A percentile compares a stretch with the other conserved stretches of the same genome.
Evolutionary conservation across 2,888 invertebrate species (phyloP).

Genomic region (Pyrgus malvae): DNA sequence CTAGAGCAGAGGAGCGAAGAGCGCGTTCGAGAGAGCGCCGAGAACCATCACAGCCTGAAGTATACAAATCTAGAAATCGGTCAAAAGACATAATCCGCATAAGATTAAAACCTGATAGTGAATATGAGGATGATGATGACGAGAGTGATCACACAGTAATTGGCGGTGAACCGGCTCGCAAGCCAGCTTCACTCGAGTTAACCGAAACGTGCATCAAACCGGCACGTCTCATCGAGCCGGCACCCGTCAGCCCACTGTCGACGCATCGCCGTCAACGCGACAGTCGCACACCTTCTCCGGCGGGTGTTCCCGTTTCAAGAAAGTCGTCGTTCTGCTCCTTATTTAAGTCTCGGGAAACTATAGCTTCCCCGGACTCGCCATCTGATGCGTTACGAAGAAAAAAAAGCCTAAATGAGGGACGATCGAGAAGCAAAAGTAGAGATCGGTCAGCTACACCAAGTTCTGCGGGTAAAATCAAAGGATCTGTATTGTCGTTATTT

Average conservation of each 20-base stretch:
- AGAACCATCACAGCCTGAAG: conserved; percentile 54
- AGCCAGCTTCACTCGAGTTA: conserved; percentile 84
- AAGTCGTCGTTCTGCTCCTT: conserved; percentile 92
- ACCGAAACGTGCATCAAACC: conserved; percentile 28
- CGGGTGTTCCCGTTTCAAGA: conserved; percentile 84
- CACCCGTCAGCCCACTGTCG: conserved; percentile 50
- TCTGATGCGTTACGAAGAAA: conserved; percentile 69
- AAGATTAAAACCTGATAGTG: conserved; percentile 87
- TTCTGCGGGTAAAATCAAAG: conserved; percentile 79
- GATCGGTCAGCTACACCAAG: conserved; percentile 83
- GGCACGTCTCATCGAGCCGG: conserved; percentile 57
- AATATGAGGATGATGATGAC: conserved; percentile 81
- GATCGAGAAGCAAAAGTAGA: conserved; percentile 86
- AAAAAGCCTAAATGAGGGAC: conserved; percentile 67
- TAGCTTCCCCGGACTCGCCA: conserved; percentile 84
- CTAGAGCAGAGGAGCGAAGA: conserved; percentile 55
- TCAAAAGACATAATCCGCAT: conserved; percentile 81
- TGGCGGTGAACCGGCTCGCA: conserved; percentile 61
- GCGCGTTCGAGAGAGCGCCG: conserved; percentile 58
- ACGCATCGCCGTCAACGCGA: conserved; percentile 43
- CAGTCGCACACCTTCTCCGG: conserved; percentile 85
- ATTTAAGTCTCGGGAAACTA: conserved; percentile 87
- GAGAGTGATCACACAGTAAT: conserved; percentile 48
- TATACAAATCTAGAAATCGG: conserved; percentile 54
- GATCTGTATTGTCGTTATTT: conserved; percentile 86